Evolutionary conservation across 2,797 vertebrate species (phyloP).

Genomic region (Trachops cirrhosus): DNA sequence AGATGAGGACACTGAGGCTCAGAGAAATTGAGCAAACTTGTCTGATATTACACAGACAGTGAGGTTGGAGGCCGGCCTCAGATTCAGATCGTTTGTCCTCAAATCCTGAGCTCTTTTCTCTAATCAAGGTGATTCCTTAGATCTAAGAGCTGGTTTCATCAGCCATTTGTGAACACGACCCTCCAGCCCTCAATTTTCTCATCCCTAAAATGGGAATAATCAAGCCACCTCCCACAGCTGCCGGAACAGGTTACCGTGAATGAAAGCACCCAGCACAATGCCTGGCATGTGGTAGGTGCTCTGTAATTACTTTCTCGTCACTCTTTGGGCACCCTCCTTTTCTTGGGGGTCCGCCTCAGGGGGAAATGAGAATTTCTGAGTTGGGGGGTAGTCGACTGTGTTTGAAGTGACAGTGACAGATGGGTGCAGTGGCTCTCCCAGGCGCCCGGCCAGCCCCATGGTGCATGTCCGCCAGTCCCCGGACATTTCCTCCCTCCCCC

Average conservation of each 20-base stretch:
- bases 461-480: slow-evolving; percentile 73
- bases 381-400: slow-evolving; percentile 6
- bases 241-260: background rate
- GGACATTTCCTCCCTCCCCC: slow-evolving; percentile 71
- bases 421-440: slow-evolving; percentile 43
- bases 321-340: background rate
- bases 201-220: slow-evolving; percentile 26
- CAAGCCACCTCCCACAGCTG: background rate
- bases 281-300: background rate
- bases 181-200: background rate
- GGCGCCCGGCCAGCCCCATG: slow-evolving; percentile 21
- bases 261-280: background rate
- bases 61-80: background rate
- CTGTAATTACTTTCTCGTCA: background rate
- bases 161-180: background rate
- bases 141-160: background rate
- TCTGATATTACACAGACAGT: background rate
- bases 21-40: background rate
- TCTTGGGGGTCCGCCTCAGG: background rate
- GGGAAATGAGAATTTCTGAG: slow-evolving; percentile 68
- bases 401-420: slow-evolving; percentile 65
- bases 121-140: background rate
- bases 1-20: background rate
- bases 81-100: background rate
- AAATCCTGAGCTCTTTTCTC: background rate